Evolutionary conservation across 2,797 vertebrate genomes (phyloP), one percentile per base, ranked within the genome.

Genomic region (Gallinago nigripennis): DNA sequence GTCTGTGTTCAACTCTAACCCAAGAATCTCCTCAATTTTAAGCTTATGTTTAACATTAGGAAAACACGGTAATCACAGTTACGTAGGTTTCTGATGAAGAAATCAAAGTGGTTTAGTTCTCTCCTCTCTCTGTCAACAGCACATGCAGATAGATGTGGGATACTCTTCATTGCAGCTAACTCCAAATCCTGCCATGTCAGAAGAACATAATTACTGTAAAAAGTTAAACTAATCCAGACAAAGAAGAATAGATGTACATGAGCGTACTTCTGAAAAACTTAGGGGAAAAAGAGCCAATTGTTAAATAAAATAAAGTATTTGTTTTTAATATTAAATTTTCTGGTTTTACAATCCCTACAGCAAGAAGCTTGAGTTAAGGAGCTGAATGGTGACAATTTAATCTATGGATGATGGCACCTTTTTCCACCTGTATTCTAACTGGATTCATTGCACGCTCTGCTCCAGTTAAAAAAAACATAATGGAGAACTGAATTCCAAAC

Each of bases 401-500:
- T 97, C 94, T 95, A 75, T 70, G 69, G 84, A 96, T 90, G 73
- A 41, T 94, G 82, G 92, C 93, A 93, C 51, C 61, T 79, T 96
- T 94, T 96, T 95, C 70, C 85, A 69, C 61, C 11, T 30, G 35
- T 31, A 72, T 66, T 61, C 28, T 68, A 78, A 90, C 11, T 28
- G 43, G 33, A 78, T 71, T 77, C 3, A 7, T 43, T 76, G 54
- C 27, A 88, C 24, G 64, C 18, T 30, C 70, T 64, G 24, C 27
- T 33, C 17, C 14, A 7, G 11, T 23, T 50, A 46, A 56, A 77
- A 84, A 87, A 95, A 95, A 28, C 51, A 53, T 91, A 94, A 90
- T 16, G 63, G 51, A 82, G 94, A 97, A 70, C 39, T 56, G 35
- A 97, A 97, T 96, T 95, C 81, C 72, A 88, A 95, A 92, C 96